phyloP scores from a whole-genome alignment of 2,888 invertebrate genomes.

The Tyria jacobaeae region DNA sequence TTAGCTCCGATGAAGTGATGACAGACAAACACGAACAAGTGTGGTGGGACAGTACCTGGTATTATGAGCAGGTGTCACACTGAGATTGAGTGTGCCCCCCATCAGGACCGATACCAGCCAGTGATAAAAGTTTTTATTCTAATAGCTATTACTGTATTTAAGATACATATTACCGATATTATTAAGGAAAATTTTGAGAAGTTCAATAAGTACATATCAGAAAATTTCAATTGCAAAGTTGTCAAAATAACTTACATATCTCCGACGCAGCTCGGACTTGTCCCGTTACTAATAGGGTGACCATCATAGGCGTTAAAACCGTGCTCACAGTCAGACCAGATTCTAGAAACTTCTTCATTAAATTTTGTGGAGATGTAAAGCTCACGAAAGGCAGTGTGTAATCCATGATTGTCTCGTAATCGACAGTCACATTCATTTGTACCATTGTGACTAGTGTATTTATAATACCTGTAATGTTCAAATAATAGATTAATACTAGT shows the following conservation, averaged over 20 bases:
- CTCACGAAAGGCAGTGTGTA: slow-evolving; percentile 86
- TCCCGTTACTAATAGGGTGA: slow-evolving; percentile 74
- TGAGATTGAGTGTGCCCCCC: too few relatives aligned
- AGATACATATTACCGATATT: too few relatives aligned
- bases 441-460: slow-evolving; percentile 84
- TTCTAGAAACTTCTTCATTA: slow-evolving; percentile 82
- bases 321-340: slow-evolving; percentile 68
- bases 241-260: slow-evolving; percentile 73
- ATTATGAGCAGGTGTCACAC: too few relatives aligned
- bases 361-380: slow-evolving; percentile 76
- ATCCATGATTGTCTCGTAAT: slow-evolving; percentile 85
- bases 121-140: too few relatives aligned
- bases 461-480: slow-evolving; percentile 76
- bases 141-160: too few relatives aligned
- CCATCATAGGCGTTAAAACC: slow-evolving; percentile 81
- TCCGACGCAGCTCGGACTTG: slow-evolving; percentile 79
- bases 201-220: too few relatives aligned
- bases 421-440: slow-evolving; percentile 82
- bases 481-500: background rate
- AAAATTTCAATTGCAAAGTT: background rate
- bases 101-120: too few relatives aligned
- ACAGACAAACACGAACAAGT: too few relatives aligned
- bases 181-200: too few relatives aligned
- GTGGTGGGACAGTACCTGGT: too few relatives aligned
- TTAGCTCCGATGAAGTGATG: too few relatives aligned